Conservation (phyloP, 1,140 invertebrate species). For the Heliconius hermathena region DNA sequence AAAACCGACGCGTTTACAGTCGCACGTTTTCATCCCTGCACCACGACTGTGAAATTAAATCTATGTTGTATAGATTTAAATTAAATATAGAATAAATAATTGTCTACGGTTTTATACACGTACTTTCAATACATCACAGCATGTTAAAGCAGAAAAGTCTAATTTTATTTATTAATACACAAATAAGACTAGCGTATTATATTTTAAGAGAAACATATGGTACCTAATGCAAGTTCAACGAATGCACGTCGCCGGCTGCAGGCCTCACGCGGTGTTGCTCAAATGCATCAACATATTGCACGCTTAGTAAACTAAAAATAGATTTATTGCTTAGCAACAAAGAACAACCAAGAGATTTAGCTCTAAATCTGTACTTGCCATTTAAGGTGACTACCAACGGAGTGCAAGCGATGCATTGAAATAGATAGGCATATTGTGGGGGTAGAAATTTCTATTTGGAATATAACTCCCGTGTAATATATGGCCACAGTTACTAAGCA, state of each 20-base stretch:
- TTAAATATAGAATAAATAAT: too few relatives aligned
- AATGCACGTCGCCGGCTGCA: background rate
- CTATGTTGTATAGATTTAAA: too few relatives aligned
- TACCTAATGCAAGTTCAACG: background rate
- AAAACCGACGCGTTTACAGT: too few relatives aligned
- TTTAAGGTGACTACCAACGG: constrained; percentile 34
- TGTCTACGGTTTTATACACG: background rate
- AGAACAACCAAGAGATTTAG: constrained; percentile 16
- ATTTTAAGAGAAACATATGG: background rate
- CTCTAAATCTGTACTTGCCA: constrained; percentile 37
- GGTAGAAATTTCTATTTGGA: constrained; percentile 14
- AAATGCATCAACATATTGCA: constrained; percentile 14
- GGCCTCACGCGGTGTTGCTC: background rate
- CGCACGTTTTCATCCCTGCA: too few relatives aligned
- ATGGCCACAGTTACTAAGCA: background rate
- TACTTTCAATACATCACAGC: background rate
- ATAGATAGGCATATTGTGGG: constrained; percentile 35
- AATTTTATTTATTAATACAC: background rate
- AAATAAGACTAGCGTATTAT: background rate
- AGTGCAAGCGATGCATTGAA: constrained; percentile 29
- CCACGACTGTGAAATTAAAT: too few relatives aligned
- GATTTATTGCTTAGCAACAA: constrained; percentile 21
- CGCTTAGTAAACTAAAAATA: constrained; percentile 21
- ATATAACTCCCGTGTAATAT: background rate
- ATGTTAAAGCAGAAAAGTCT: background rate